These are phyloP conservation scores for Bryconaethiops microstoma DNA, from an alignment of 2,797 vertebrate species.

Conservation along the genomic window DNA sequence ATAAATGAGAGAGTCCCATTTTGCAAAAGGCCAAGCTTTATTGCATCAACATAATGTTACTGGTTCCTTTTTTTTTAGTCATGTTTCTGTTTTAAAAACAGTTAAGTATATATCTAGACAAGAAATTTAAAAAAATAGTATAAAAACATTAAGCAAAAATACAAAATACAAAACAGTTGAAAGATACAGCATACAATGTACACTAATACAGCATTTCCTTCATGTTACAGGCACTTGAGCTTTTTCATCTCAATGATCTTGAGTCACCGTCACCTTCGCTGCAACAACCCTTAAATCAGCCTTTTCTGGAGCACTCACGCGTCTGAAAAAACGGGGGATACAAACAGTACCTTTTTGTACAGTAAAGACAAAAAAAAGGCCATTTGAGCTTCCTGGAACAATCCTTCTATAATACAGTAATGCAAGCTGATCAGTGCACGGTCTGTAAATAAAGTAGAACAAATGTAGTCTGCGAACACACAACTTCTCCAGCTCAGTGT, in stretches of 20 bases:
- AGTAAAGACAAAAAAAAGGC: constrained; percentile 50
- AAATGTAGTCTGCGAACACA: constrained; percentile 31
- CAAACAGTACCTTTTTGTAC: constrained; percentile 62
- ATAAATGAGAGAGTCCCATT: not conserved
- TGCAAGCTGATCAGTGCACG: constrained; percentile 54
- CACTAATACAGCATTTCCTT: constrained; percentile 55
- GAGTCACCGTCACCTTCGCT: not conserved
- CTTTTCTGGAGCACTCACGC: constrained; percentile 16
- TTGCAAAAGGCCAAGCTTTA: constrained; percentile 52
- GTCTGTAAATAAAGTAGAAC: constrained; percentile 32
- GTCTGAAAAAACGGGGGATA: constrained; percentile 44
- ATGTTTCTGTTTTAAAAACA: constrained; percentile 28
- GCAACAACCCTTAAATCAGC: not conserved
- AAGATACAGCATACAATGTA: constrained; percentile 39
- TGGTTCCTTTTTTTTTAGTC: constrained; percentile 14
- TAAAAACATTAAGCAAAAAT: constrained; percentile 39
- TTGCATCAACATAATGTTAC: constrained; percentile 43
- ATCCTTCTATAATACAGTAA: constrained; percentile 54
- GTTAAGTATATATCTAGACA: constrained; percentile 16
- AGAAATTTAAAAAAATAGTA: constrained; percentile 27
- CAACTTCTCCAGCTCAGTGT: not conserved
- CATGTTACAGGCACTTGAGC: constrained; percentile 60
- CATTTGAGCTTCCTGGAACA: constrained; percentile 51
- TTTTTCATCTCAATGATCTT: not conserved
- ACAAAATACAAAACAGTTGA: constrained; percentile 33